These are phyloP conservation scores for Anastrepha obliqua DNA, from an alignment of 1,140 invertebrate genomes.

Conservation along the genomic window DNA sequence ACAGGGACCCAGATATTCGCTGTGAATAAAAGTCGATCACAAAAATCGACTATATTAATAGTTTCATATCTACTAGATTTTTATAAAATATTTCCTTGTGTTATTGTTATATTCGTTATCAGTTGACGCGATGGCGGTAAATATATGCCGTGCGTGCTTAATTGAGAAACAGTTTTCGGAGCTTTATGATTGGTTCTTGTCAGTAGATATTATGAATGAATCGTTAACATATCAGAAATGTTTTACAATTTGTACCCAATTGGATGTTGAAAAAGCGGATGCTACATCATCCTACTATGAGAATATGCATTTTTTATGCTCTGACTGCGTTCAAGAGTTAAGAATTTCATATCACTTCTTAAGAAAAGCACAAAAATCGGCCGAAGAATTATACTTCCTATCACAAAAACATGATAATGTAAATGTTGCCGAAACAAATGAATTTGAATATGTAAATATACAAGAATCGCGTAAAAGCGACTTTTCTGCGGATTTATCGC, in stretches of 20 bases:
- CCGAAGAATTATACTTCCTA: background rate
- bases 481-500: background rate
- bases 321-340: background rate
- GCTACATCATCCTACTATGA: background rate
- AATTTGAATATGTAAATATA: constrained; percentile 26
- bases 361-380: constrained; percentile 1
- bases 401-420: background rate
- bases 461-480: background rate
- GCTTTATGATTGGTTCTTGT: background rate
- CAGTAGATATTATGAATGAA: background rate
- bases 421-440: background rate
- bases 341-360: background rate
- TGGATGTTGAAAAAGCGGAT: background rate
- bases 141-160: background rate
- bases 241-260: constrained; percentile 57
- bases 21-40: too few relatives aligned
- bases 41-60: too few relatives aligned
- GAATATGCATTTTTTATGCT: background rate
- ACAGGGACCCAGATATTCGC: too few relatives aligned
- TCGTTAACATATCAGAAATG: constrained; percentile 19
- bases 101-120: too few relatives aligned
- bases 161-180: background rate
- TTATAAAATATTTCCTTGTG: too few relatives aligned
- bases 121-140: background rate
- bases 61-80: too few relatives aligned